Conservation (phyloP, 2,797 vertebrate species). For the Sparus aurata region DNA sequence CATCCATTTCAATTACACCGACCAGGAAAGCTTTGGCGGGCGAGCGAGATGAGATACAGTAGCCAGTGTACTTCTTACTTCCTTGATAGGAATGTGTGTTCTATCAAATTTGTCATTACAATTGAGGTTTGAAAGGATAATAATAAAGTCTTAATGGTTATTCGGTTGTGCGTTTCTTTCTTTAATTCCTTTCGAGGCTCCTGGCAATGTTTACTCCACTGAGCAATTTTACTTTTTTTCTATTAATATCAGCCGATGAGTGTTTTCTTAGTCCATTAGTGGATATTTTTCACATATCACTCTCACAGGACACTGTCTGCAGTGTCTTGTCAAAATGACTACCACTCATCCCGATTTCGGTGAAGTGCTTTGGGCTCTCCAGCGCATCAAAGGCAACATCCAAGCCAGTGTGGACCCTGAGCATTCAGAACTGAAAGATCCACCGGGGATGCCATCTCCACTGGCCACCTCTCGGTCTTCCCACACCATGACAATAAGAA, state of each 20-base stretch:
- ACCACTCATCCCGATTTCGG: too few species aligned
- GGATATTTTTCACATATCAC: too few species aligned
- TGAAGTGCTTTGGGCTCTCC: too few species aligned
- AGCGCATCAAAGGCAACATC: too few species aligned
- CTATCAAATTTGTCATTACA: neutral
- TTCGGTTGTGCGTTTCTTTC: neutral
- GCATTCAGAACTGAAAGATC: too few species aligned
- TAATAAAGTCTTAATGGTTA: neutral
- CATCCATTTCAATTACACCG: conserved; percentile 82
- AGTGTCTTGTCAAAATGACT: too few species aligned
- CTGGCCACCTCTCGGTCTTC: too few species aligned
- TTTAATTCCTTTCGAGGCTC: neutral
- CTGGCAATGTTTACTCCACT: neutral
- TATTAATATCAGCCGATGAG: neutral
- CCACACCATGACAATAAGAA: too few species aligned
- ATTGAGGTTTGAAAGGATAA: neutral
- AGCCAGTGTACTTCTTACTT: conserved; percentile 3
- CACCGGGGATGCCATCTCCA: too few species aligned
- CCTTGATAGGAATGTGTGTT: neutral
- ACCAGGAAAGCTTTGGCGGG: conserved; percentile 37
- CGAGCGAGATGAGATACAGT: conserved; percentile 39
- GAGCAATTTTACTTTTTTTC: neutral
- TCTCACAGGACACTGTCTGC: too few species aligned
- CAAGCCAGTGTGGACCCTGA: too few species aligned
- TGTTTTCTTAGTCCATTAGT: neutral